Conservation (phyloP, 2,113 vertebrate genomes). For the Sminthopsis crassicaudata region DNA sequence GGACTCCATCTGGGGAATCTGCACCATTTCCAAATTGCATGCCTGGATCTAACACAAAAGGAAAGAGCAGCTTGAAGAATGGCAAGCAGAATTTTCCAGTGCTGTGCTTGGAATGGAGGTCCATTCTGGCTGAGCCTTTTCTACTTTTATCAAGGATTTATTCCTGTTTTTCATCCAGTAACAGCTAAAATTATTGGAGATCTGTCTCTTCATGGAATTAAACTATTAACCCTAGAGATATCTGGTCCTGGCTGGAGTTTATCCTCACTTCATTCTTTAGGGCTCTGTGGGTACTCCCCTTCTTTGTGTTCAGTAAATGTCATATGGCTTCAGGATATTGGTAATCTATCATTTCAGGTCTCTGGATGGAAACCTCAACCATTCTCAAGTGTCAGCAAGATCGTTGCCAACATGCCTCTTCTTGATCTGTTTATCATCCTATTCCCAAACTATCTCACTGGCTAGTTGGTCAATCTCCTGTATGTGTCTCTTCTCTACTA, state of each 20-base stretch:
- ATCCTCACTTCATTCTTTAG: slow-evolving; percentile 96
- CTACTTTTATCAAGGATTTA: too few relatives aligned
- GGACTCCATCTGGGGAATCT: too few relatives aligned
- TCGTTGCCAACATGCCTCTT: slow-evolving; percentile 99
- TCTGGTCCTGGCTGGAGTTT: slow-evolving; percentile 98
- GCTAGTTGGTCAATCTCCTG: slow-evolving; percentile 94
- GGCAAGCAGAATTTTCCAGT: too few relatives aligned
- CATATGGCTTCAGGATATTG: slow-evolving; percentile 99
- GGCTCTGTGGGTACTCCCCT: slow-evolving; percentile 97
- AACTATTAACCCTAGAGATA: slow-evolving; percentile 71
- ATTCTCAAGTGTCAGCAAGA: slow-evolving; percentile 97
- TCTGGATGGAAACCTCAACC: slow-evolving; percentile 95
- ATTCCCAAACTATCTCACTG: slow-evolving; percentile 95
- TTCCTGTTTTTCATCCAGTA: too few relatives aligned
- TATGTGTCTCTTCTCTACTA: slow-evolving; percentile 99
- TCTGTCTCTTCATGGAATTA: slow-evolving; percentile 91
- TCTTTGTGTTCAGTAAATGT: slow-evolving; percentile 98
- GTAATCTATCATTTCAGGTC: slow-evolving; percentile 95
- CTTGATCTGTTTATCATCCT: slow-evolving; percentile 98
- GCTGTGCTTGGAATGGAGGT: too few relatives aligned
- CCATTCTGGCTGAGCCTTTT: too few relatives aligned
- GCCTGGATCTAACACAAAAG: too few relatives aligned
- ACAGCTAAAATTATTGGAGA: slow-evolving; percentile 83
- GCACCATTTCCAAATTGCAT: too few relatives aligned
- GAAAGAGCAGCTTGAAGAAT: too few relatives aligned